phyloP scores from a whole-genome alignment of 1,140 invertebrate species.

The Spodoptera frugiperda region DNA sequence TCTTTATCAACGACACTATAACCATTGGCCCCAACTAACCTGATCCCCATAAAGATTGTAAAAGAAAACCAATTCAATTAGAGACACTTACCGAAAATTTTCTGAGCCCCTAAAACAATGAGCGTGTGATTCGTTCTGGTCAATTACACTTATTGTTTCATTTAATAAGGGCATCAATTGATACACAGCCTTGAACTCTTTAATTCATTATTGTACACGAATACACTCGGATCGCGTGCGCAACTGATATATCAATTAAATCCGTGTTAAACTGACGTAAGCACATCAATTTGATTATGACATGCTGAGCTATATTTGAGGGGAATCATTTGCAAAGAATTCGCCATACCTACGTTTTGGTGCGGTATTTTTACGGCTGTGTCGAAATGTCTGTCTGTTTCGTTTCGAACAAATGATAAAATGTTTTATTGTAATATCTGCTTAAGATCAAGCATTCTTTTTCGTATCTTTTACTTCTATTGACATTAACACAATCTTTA shows the following conservation, averaged over 20 bases:
- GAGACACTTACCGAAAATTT: neutral
- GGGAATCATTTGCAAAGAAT: constrained; percentile 11
- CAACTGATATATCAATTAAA: constrained; percentile 41
- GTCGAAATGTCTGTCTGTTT: neutral
- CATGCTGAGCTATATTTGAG: constrained; percentile 21
- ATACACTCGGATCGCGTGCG: constrained; percentile 41
- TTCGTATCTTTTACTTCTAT: too few relatives aligned
- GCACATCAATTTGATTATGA: constrained; percentile 23
- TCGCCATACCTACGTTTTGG: neutral
- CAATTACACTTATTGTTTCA: constrained; percentile 32
- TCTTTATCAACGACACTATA: too few relatives aligned
- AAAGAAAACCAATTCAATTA: constrained; percentile 1
- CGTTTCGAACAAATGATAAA: neutral
- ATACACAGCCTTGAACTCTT: constrained; percentile 38
- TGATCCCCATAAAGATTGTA: too few relatives aligned
- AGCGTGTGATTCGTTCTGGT: constrained; percentile 24
- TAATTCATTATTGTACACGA: constrained; percentile 29
- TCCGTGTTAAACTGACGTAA: constrained; percentile 32
- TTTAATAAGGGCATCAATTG: constrained; percentile 44
- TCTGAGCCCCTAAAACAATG: constrained; percentile 11
- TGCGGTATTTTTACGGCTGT: constrained; percentile 7
- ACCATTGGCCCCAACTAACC: too few relatives aligned
- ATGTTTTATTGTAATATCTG: neutral
- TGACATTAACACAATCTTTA: too few relatives aligned
- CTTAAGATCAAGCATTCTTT: too few relatives aligned